Base-by-base conservation (phyloP, 1,140 invertebrate genomes). In the Drosophila fuyamai region DNA sequence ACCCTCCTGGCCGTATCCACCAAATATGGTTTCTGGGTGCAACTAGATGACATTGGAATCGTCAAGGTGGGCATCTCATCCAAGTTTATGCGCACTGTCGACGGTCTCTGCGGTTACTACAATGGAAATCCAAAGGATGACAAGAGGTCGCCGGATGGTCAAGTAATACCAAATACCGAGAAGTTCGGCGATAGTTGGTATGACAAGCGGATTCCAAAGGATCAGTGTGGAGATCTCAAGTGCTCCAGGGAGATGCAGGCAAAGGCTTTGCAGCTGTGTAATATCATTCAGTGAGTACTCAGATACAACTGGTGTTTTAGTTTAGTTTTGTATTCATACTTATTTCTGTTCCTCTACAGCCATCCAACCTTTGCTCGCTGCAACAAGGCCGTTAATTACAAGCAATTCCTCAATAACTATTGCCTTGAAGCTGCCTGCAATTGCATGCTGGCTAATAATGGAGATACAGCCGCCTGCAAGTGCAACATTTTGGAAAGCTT, bases 81-180 rank as follows among this genome's bases (percentile, higher is more conserved):
- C n/a, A 94, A 94, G 73, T 93, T 95, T 38, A 79, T 92, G 35
- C 93, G 93, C 3, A 92, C 94, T 51, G 94, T 97, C 0, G 96
- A 96, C 81, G 97, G 97, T 1, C 82, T 97, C 1, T 97, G 97
- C 80, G 97, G 97, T 4, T 95, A 94, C 59, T 97, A 95, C 83
- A 95, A 96, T 92, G 95, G 95, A 1, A 92, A 94, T 32, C 59
- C 91, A 0, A 71, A 78, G 23, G 96, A 97, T 86, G 97, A 97
- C 82, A 95, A 95, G 50, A 93, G 94, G 10, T 94, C 94, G 65
- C 96, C 96, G 0, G 94, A 95, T 88, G 96, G 96, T 1, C 91
- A 76, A 18, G 74, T 94, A 10, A 94, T 95, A 3, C 82, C 92
- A n/a, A 95, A 94, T 10, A 95, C 95, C 0, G 93, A 94, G 40